Percentiles rank a stretch among this genome's conserved stretches.
Conservation (phyloP, 2,113 vertebrate species). For the Plestiodon gilberti region DNA sequence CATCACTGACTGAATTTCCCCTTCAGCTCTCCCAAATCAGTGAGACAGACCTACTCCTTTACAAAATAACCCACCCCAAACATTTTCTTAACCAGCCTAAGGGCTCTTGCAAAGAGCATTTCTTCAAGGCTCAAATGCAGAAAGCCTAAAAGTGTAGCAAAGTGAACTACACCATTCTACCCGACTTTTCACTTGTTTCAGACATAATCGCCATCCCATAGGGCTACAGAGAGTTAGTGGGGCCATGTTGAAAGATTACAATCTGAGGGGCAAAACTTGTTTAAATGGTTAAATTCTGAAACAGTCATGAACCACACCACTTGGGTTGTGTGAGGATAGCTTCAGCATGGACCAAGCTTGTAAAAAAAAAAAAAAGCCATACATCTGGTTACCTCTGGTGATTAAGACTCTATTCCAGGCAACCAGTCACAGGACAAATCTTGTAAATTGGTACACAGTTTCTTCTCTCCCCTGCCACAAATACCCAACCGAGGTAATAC, state of each 20-base stretch:
- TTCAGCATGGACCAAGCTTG: neutral
- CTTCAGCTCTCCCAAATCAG: constrained; percentile 38
- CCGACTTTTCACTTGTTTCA: neutral
- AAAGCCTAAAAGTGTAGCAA: neutral
- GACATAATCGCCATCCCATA: neutral
- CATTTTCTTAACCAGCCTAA: neutral
- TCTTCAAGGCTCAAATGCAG: neutral
- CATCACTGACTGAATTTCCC: constrained; percentile 48
- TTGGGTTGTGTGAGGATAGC: neutral
- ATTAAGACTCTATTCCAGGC: neutral
- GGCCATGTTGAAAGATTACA: neutral
- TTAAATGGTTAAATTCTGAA: neutral
- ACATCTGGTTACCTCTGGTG: neutral
- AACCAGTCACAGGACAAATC: neutral
- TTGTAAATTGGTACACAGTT: neutral
- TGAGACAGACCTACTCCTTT: constrained; percentile 55
- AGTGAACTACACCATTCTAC: no score
- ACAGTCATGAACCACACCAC: no score
- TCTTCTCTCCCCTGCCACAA: neutral
- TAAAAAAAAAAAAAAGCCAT: no score
- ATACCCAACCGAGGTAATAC: neutral
- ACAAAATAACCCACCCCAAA: neutral
- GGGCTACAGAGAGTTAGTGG: neutral
- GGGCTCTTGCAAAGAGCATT: neutral
- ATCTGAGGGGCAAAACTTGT: no score